Conservation (phyloP, 2,797 vertebrate species). For the Novumbra hubbsi region DNA sequence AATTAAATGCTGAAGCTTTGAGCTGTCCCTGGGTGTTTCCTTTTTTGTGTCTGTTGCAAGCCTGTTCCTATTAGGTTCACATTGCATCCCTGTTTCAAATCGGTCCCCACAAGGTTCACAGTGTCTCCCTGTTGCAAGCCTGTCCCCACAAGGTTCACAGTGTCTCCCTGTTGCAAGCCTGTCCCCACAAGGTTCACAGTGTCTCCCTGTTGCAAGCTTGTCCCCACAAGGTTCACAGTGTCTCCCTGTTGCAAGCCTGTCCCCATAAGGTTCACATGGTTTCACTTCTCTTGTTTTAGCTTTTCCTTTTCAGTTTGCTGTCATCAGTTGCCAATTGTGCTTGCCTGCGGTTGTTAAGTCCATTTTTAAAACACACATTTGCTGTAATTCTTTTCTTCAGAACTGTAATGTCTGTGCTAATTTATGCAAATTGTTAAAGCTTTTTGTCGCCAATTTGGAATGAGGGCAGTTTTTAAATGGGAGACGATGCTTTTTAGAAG, state of each 20-base stretch:
- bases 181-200: conserved; percentile 39
- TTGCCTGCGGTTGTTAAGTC: conserved; percentile 62
- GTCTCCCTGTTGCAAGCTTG: conserved; percentile 33
- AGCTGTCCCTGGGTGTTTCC: background rate
- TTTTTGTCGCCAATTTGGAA: conserved; percentile 37
- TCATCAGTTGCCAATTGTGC: conserved; percentile 67
- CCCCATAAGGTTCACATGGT: conserved; percentile 40
- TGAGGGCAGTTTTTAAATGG: conserved; percentile 48
- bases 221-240: conserved; percentile 39
- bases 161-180: conserved; percentile 35
- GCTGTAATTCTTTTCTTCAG: conserved; percentile 31
- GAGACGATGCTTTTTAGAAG: conserved; percentile 50
- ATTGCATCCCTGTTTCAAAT: conserved; percentile 38
- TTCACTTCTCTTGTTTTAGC: conserved; percentile 32
- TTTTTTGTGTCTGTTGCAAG: conserved; percentile 22
- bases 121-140: conserved; percentile 34
- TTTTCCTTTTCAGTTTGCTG: conserved; percentile 45
- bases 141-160: conserved; percentile 40
- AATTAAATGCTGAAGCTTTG: conserved; percentile 2
- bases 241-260: conserved; percentile 34
- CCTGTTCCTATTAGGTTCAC: no score
- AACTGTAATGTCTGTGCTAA: conserved; percentile 48
- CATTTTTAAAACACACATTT: conserved; percentile 49
- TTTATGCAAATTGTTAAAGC: conserved; percentile 27
- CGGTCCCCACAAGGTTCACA: conserved; percentile 38